Percentiles rank a stretch among this genome's conserved stretches.
Conservation (phyloP, 2,113 vertebrate species). For the Cebidichthys violaceus region DNA sequence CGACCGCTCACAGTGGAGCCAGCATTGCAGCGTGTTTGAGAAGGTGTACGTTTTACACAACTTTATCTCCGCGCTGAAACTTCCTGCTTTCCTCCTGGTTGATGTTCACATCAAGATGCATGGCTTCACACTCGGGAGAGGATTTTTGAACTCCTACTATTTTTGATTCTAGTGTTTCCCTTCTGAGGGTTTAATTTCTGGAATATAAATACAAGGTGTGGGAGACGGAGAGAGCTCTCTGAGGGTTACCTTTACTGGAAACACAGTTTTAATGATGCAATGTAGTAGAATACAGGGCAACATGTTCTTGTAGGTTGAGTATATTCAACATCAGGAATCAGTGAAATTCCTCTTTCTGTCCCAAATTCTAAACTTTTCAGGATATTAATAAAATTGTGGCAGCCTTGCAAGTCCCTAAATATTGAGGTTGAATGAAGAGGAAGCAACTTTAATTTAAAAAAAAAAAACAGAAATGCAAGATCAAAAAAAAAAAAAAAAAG, state of each 20-base stretch:
- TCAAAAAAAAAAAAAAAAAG: no score
- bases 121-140: background rate
- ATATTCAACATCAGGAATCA: no score
- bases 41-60: background rate
- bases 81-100: background rate
- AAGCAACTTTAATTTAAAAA: background rate
- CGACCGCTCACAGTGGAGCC: background rate
- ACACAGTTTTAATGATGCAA: background rate
- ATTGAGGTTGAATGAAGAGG: background rate
- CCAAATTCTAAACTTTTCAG: background rate
- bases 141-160: no score
- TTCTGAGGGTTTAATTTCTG: background rate
- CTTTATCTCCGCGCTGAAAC: background rate
- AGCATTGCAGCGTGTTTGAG: no score
- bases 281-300: background rate
- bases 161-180: no score
- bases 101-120: background rate
- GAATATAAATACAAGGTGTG: no score
- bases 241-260: no score
- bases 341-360: no score
- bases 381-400: background rate
- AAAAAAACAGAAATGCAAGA: no score
- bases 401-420: background rate
- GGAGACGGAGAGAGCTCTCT: no score
- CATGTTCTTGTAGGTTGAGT: no score